Evolutionary conservation across 2,888 invertebrate genomes (phyloP), one percentile per base, ranked within the genome.

Genomic region (Oligia fasciuncula): DNA sequence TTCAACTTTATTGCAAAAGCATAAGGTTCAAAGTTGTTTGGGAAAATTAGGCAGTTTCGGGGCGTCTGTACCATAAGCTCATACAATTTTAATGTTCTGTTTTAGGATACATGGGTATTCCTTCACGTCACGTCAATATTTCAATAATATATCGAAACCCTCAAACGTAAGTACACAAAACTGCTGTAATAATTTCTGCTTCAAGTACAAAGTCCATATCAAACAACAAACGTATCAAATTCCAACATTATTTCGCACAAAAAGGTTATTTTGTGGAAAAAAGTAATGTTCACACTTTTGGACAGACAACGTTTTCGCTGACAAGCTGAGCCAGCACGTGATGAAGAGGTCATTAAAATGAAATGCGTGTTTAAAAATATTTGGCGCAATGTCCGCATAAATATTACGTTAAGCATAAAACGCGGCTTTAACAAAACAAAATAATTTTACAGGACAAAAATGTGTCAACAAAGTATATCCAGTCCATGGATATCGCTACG

Each of bases 291-390:
- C 77, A 78, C 75, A 77, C 81, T 80, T 87, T 86, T 79, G 73
- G 67, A 75, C 71, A 77, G 70, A 49, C 51, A 70, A 79, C 79
- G 82, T 83, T 85, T 85, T 78, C 51, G 77, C 68, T 83, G 84
- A 86, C 84, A 84, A 68, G 73, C 74, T 81, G 71, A 87, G 74
- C 87, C 77, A 73, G 69, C 69, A 73, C 68, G 72, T 85, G 84
- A 85, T 88, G 77, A 85, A 88, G 78, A 74, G 81, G 70, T 79
- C 80, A 84, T 79, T 87, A 80, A 86, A 85, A 80, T 75, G 69
- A 85, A 77, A 85, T 80, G 78, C 60, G 72, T 57, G 62, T 77
- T 81, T 75, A 60, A 66, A 79, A 54, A 81, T 73, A 77, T 79
- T 84, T 79, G 62, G 85, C 79, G 60, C 71, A 67, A 79, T 73